Evolutionary conservation across 37 sponge, comb jelly and placozoan species (phyloP).

Genomic region (Mnemiopsis leidyi): DNA sequence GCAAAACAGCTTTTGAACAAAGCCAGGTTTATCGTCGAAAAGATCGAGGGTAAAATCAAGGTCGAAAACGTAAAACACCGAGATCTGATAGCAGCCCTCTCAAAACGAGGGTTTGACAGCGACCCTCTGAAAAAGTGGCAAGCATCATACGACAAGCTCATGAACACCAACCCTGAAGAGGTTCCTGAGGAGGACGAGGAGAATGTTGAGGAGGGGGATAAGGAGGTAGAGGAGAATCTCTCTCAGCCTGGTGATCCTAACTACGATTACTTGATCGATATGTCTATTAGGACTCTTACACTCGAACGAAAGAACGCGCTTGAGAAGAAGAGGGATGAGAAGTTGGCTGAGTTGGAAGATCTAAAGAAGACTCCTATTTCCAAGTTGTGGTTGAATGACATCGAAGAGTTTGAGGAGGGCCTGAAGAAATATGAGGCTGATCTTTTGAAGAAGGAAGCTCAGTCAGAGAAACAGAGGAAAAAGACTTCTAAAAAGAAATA

Average conservation of each 20-base stretch:
- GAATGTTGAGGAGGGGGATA: slow-evolving; percentile 64
- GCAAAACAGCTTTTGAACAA: slow-evolving; percentile 76
- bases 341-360: slow-evolving; percentile 69
- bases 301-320: slow-evolving; percentile 88
- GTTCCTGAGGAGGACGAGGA: slow-evolving; percentile 21
- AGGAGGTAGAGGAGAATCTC: neutral
- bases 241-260: slow-evolving; percentile 67
- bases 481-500: slow-evolving; percentile 32
- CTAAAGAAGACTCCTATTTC: slow-evolving; percentile 9
- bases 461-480: slow-evolving; percentile 14
- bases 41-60: slow-evolving; percentile 80
- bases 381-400: slow-evolving; percentile 9
- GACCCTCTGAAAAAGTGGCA: slow-evolving; percentile 94
- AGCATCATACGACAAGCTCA: neutral
- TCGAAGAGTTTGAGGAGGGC: slow-evolving; percentile 17
- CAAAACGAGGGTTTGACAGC: slow-evolving; percentile 72
- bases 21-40: slow-evolving; percentile 92
- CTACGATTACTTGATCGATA: slow-evolving; percentile 88
- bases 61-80: slow-evolving; percentile 78
- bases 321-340: slow-evolving; percentile 78
- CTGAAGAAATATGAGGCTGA: slow-evolving; percentile 31
- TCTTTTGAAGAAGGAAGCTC: neutral
- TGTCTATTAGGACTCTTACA: slow-evolving; percentile 85
- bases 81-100: slow-evolving; percentile 75
- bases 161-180: slow-evolving; percentile 51